Evolutionary conservation across 1,140 invertebrate species (phyloP).

Genomic region (Drosophila bifasciata): DNA sequence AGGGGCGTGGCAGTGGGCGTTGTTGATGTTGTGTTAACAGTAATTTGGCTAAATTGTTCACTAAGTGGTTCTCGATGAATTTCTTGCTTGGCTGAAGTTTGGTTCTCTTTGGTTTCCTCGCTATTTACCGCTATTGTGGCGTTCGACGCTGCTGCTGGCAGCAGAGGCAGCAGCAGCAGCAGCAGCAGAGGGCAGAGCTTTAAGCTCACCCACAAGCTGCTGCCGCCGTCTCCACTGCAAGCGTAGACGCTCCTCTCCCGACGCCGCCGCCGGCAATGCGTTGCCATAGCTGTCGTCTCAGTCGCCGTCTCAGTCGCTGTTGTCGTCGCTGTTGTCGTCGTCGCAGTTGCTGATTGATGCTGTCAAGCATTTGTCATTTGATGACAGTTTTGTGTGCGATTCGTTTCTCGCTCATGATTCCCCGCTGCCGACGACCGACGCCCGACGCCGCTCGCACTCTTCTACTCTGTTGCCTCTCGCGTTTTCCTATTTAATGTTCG

Average conservation of each 20-base stretch:
- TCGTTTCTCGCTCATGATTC: conserved; percentile 83
- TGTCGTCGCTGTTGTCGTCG: conserved; percentile 47
- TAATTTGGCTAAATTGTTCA: conserved; percentile 38
- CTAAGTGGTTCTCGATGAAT: conserved; percentile 13
- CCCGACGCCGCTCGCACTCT: conserved; percentile 8
- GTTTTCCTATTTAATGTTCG: conserved; percentile 34
- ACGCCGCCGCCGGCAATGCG: conserved; percentile 60
- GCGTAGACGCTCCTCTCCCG: conserved; percentile 52
- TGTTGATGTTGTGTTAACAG: conserved; percentile 39
- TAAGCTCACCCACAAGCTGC: conserved; percentile 1
- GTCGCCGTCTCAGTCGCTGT: conserved; percentile 17
- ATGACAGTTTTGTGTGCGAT: conserved; percentile 84
- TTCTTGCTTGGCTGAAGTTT: conserved; percentile 11
- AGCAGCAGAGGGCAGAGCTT: conserved; percentile 37
- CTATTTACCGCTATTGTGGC: conserved; percentile 22
- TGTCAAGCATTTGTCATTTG: conserved; percentile 84
- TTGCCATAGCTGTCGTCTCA: conserved; percentile 50
- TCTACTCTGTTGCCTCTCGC: conserved; percentile 37
- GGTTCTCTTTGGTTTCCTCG: conserved; percentile 47
- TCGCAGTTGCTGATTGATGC: conserved; percentile 77
- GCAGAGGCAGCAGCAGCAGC: conserved; percentile 38
- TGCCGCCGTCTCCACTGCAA: too few species aligned
- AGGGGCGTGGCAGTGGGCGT: conserved; percentile 31
- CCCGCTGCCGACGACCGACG: conserved; percentile 36
- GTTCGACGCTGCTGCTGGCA: conserved; percentile 53